Evolutionary conservation across 2,888 invertebrate genomes (phyloP).

Genomic region (Drosophila kuntzei): DNA sequence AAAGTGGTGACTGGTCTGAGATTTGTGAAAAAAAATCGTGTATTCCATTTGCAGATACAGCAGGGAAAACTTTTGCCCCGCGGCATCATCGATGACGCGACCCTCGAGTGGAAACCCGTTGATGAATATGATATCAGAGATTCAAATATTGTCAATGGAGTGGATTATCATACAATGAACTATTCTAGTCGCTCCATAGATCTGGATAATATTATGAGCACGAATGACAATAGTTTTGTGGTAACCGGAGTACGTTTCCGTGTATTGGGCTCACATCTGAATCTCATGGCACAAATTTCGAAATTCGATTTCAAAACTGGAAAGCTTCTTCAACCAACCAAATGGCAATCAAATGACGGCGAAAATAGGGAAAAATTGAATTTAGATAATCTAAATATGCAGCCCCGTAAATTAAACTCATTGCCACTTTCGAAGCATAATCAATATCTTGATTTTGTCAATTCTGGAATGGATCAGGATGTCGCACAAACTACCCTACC

Average conservation of each 20-base stretch:
- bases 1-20: conserved; percentile 94
- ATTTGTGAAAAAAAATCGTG: conserved; percentile 90
- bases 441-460: conserved; percentile 90
- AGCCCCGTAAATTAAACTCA: conserved; percentile 87
- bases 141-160: conserved; percentile 87
- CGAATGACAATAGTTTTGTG: conserved; percentile 87
- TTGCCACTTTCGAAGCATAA: conserved; percentile 88
- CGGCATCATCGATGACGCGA: conserved; percentile 88
- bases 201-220: conserved; percentile 90
- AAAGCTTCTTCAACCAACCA: conserved; percentile 86
- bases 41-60: conserved; percentile 93
- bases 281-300: conserved; percentile 92
- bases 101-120: conserved; percentile 89
- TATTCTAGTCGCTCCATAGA: conserved; percentile 92
- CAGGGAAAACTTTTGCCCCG: conserved; percentile 90
- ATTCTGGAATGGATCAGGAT: conserved; percentile 90
- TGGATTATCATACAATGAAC: conserved; percentile 91
- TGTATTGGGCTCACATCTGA: conserved; percentile 92
- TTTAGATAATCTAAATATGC: conserved; percentile 88
- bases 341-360: conserved; percentile 93
- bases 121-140: conserved; percentile 88
- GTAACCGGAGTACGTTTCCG: conserved; percentile 92
- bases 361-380: conserved; percentile 88
- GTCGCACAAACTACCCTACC: conserved; percentile 94
- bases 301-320: conserved; percentile 93